A percentile compares a stretch with the other conserved stretches of the same genome.
Evolutionary conservation across 2,888 invertebrate genomes (phyloP).

Genomic region (Trichopoda pennipes): DNA sequence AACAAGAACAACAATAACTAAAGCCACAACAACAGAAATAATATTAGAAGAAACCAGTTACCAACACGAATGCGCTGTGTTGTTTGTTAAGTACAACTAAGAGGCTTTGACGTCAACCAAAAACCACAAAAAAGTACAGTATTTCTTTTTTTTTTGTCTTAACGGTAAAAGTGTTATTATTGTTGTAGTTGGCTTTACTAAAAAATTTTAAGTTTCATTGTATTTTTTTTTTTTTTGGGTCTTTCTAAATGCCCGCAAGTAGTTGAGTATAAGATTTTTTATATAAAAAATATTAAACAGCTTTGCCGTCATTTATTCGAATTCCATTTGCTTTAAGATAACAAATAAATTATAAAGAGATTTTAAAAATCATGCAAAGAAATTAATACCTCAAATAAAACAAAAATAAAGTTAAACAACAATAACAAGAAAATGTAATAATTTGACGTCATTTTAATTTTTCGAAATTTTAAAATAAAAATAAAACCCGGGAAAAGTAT

Average conservation of each 20-base stretch:
- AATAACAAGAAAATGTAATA: too few species aligned
- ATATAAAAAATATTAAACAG: neutral
- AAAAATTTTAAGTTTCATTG: neutral
- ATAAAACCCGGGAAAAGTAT: too few species aligned
- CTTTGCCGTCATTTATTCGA: neutral
- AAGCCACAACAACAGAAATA: conserved; percentile 19
- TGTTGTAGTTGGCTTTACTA: conserved; percentile 1
- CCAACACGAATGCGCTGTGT: conserved; percentile 60
- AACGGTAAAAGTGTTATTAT: neutral
- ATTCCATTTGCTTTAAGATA: neutral
- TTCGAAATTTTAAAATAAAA: too few species aligned
- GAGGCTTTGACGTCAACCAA: conserved; percentile 68
- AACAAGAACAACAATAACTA: conserved; percentile 24
- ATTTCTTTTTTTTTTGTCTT: neutral
- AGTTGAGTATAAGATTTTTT: neutral
- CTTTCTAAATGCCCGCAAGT: neutral
- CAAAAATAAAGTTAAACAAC: too few species aligned
- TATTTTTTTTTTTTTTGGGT: neutral
- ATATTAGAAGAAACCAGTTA: conserved; percentile 14
- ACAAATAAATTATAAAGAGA: neutral
- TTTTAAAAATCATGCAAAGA: neutral
- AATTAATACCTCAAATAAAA: neutral
- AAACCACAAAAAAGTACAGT: conserved; percentile 26
- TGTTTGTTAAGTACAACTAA: conserved; percentile 53
- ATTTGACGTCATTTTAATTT: too few species aligned